These are phyloP conservation scores for rabbit (Oryctolagus cuniculus) DNA, from an alignment of 2,113 vertebrate species.

Conservation along the genomic window DNA sequence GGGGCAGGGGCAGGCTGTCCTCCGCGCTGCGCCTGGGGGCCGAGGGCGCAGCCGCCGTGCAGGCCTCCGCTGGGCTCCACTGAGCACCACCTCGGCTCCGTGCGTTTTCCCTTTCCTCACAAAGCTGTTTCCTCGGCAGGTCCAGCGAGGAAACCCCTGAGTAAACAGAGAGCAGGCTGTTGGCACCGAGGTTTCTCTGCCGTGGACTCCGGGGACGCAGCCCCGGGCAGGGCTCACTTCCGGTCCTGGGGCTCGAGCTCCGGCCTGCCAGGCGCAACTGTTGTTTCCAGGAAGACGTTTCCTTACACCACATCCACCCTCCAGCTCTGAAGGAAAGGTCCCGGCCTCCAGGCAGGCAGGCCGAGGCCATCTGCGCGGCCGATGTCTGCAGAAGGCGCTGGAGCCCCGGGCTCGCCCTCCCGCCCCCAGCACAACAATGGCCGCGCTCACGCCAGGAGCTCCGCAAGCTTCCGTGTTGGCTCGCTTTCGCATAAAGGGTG, in stretches of 20 bases:
- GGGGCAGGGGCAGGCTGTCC: too few species aligned
- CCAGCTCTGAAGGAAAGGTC: conserved; percentile 55
- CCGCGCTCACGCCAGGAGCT: background rate
- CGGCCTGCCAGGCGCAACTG: background rate
- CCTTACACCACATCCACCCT: conserved; percentile 51
- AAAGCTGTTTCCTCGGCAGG: conserved; percentile 87
- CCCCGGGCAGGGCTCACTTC: conserved; percentile 58
- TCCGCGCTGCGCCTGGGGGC: too few species aligned
- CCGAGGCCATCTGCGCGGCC: conserved; percentile 64
- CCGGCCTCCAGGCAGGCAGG: background rate
- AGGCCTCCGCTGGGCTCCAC: background rate
- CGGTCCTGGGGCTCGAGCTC: conserved; percentile 41
- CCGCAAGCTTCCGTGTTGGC: conserved; percentile 68
- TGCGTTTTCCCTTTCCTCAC: conserved; percentile 84
- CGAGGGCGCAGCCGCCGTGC: background rate
- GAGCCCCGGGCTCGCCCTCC: background rate
- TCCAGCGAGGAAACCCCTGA: conserved; percentile 86
- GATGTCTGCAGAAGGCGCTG: background rate
- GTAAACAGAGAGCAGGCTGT: conserved; percentile 85
- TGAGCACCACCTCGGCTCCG: conserved; percentile 83
- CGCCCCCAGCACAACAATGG: conserved; percentile 40
- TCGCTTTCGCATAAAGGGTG: conserved; percentile 8
- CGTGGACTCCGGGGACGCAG: background rate
- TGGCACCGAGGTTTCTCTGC: conserved; percentile 63
- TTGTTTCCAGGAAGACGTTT: conserved; percentile 37